Base-by-base conservation (phyloP, 2,797 vertebrate genomes). In the Erethizon dorsatum region DNA sequence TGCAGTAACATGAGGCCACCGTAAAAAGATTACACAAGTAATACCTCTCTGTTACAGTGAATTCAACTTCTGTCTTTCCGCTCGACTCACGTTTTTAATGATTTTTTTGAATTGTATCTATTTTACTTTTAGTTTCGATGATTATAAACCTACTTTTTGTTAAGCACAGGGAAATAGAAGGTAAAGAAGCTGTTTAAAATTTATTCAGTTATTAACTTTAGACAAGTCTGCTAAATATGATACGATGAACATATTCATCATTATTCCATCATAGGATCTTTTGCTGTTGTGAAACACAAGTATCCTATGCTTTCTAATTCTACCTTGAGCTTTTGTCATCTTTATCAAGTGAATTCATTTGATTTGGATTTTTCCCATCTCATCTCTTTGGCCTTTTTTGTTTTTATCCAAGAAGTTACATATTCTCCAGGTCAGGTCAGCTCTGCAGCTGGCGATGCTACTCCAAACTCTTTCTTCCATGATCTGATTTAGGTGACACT, bases 321-420 rank as follows among this genome's bases (percentile, higher is more conserved):
- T 47, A 3, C 56, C 52, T 61, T 3, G 22, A 6, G 67, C n/a
- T 61, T 92, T 59, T 3, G 15, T 69, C 24, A 8, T 24, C 37
- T 33, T 87, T 71, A 2, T 47, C 75, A 31, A 11, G 31, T 89
- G 31, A 8, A 13, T 69, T 65, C 15, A 4, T 41, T 67, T 9
- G 61, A 61, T 20, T 37, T 31, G 83, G 33, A 37, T 13, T 6
- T 45, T 63, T 61, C 5, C 33, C 14, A 6, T n/a, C 28, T 65
- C 50, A 15, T 7, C 2, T 31, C 17, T 20, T 9, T 17, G 0
- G 9, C 15, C 4, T 4, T 31, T 33, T 10, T 41, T n/a, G 10
- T 77, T 26, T 9, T 54, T 2, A 18, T 73, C 12, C 31, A 20
- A 59, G 22, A 31, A 13, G 18, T 37, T 13, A 1, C 13, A 28